Percentiles rank a stretch among this genome's conserved stretches.
Evolutionary conservation across 1,140 invertebrate genomes (phyloP).

Genomic region (Chironomus tepperi): DNA sequence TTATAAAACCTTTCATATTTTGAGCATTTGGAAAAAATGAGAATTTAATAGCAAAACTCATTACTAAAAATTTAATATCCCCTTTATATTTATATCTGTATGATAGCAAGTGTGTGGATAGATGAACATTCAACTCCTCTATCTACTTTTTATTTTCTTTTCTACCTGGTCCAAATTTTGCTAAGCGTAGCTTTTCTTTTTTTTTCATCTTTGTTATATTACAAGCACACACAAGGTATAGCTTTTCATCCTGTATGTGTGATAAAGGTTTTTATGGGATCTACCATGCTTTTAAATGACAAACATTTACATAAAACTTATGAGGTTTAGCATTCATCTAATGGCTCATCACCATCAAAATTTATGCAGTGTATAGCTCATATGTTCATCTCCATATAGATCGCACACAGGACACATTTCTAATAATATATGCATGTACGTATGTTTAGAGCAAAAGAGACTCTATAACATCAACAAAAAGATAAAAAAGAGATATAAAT

Average conservation of each 20-base stretch:
- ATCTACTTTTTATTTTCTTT: no score
- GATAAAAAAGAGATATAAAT: not conserved
- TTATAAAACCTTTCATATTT: no score
- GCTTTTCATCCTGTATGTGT: not conserved
- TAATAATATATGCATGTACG: not conserved
- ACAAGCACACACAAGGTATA: no score
- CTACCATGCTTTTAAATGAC: slow-evolving; percentile 20
- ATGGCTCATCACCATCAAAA: slow-evolving; percentile 17
- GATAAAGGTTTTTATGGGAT: slow-evolving; percentile 19
- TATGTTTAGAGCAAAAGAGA: no score
- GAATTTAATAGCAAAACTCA: slow-evolving; percentile 9
- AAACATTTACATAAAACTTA: slow-evolving; percentile 19
- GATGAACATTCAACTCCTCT: no score
- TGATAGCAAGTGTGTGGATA: no score
- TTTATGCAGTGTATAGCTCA: slow-evolving; percentile 17
- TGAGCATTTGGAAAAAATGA: not conserved
- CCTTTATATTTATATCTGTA: no score
- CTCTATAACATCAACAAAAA: no score
- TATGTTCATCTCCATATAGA: not conserved
- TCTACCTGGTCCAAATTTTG: no score
- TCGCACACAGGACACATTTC: not conserved
- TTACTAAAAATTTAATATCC: not conserved
- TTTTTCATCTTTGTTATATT: no score
- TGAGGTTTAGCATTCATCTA: slow-evolving; percentile 21
- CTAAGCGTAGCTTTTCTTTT: no score